A percentile compares a stretch with the other conserved stretches of the same genome.
Conservation (phyloP, 2,113 vertebrate genomes). For the Corythornis madagascariensis region DNA sequence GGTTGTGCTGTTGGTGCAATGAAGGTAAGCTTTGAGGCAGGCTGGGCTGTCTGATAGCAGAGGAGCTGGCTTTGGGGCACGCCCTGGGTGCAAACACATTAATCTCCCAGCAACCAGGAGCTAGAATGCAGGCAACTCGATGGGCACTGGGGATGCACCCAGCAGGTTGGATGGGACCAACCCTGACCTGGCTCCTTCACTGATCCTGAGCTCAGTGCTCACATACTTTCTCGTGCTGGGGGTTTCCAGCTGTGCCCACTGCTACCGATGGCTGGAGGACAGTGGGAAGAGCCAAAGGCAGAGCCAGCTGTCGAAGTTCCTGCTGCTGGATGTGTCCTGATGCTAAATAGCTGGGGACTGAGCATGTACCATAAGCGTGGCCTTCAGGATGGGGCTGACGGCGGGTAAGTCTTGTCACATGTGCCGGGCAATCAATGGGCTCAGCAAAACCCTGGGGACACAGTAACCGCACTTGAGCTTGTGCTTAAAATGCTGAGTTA, state of each 20-base stretch:
- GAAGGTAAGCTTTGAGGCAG: neutral
- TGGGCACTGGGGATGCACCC: neutral
- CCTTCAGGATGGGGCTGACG: fast-evolving
- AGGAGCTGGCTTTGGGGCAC: neutral
- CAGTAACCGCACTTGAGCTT: neutral
- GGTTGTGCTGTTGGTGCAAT: neutral
- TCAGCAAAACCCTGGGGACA: neutral
- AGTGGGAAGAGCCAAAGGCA: neutral
- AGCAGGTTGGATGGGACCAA: fast-evolving
- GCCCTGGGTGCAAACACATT: fast-evolving
- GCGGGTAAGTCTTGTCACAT: neutral
- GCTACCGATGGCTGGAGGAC: fast-evolving
- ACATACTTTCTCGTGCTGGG: neutral
- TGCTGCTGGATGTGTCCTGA: fast-evolving
- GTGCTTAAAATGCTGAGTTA: constrained; percentile 40
- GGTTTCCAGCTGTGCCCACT: fast-evolving
- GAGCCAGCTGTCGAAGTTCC: neutral
- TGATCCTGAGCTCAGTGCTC: fast-evolving
- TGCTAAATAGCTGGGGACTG: fast-evolving
- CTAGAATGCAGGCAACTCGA: fast-evolving
- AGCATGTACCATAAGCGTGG: neutral
- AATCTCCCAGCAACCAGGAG: fast-evolving
- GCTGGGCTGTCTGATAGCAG: neutral
- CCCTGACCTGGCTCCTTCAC: neutral
- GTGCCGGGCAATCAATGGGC: neutral